Base-by-base conservation (phyloP, 2,797 vertebrate genomes). In the Gadopsis bispinosus region DNA sequence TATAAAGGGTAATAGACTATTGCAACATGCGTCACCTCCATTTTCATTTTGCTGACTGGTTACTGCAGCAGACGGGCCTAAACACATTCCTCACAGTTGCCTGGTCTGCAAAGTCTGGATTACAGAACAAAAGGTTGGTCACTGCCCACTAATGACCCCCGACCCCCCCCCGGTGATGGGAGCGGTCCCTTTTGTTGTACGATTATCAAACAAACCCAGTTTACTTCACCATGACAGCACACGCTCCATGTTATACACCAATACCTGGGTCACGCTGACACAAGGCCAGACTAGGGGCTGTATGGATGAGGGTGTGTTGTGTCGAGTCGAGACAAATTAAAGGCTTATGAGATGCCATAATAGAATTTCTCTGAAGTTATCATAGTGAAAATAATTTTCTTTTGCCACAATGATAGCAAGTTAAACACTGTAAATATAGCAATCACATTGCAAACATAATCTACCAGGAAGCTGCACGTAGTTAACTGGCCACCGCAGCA, bases 71-170 rank as follows among this genome's bases (percentile, higher is more conserved):
- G 74, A 80, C 66, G 45, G 56, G 64, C 75, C 53, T 83, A 35
- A 66, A 75, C 80, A 85, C 87, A 86, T 87, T 88, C 85, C 73
- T 77, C 73, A 85, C 85, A 88, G 82, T 74, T 85, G 90, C 87
- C 70, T 61, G 31, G 55, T 92, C 68, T 86, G 91, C 91, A 91
- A 69, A 90, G 81, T 83, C 78, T 74, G 90, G 90, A 90, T 90
- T 87, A 90, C 2, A 37, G 62, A 71, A 93, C 90, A 93, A 92
- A 90, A 82, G 87, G 35, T 2, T 29, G 51, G 67, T 53, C 31
- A 3, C n/a, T n/a, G 63, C 43, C 70, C 5, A 13, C 45, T 33
- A 54, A 26, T 26, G 26, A 75, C 55, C n/a, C n/a, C n/a, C n/a
- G n/a, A 33, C 37, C 31, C 22, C 50, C 39, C 13, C n/a, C 51